Evolutionary conservation across 2,888 invertebrate genomes (phyloP).

Genomic region (Acrobasis consociella): DNA sequence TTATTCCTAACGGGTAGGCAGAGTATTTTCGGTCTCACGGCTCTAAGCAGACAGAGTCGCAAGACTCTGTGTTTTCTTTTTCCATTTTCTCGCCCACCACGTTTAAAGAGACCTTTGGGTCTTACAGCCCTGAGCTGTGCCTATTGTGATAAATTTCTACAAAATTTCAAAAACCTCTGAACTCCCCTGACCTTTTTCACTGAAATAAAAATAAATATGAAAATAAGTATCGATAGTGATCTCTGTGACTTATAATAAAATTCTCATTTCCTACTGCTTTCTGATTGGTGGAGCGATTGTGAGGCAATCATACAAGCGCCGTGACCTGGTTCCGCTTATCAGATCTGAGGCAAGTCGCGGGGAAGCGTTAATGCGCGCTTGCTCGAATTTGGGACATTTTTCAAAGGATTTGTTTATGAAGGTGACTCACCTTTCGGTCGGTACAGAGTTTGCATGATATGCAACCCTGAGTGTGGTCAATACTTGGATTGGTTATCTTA

Average conservation of each 20-base stretch:
- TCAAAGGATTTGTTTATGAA: not conserved
- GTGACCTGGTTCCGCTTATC: conserved; percentile 18
- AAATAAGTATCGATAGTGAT: conserved; percentile 14
- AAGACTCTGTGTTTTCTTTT: too few species aligned
- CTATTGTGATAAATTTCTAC: too few species aligned
- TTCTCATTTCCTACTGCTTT: conserved; percentile 21
- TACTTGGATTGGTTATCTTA: too few species aligned
- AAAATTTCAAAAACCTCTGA: not conserved
- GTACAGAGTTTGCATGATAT: too few species aligned
- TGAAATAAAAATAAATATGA: conserved; percentile 20
- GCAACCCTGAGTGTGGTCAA: too few species aligned
- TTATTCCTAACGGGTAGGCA: too few species aligned
- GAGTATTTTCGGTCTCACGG: too few species aligned
- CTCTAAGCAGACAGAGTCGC: too few species aligned
- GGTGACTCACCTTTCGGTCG: not conserved
- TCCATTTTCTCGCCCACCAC: too few species aligned
- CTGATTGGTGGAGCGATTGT: conserved; percentile 18
- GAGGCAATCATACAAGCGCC: conserved; percentile 19
- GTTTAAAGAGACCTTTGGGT: too few species aligned
- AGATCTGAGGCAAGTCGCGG: conserved; percentile 7
- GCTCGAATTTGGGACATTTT: conserved; percentile 11
- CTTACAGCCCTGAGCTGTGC: too few species aligned
- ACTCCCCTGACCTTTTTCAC: conserved; percentile 1
- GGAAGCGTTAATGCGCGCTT: conserved; percentile 18
- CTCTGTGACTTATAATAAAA: conserved; percentile 21